Conservation (phyloP, 2,797 vertebrate species). For the Lacerta viridis region DNA sequence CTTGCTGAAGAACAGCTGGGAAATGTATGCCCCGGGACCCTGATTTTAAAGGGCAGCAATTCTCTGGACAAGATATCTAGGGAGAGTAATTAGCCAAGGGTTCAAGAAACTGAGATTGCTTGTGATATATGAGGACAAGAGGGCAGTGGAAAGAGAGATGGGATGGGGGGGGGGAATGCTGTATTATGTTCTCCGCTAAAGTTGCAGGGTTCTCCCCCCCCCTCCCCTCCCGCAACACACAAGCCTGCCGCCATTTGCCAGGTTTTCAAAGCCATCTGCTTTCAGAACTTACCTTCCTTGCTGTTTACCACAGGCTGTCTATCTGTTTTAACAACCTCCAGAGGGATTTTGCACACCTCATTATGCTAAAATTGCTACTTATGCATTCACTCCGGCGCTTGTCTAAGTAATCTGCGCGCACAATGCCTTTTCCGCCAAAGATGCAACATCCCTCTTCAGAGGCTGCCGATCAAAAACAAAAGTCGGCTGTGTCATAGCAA, state of each 20-base stretch:
- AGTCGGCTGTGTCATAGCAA: slow-evolving; percentile 70
- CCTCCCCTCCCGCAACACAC: slow-evolving; percentile 45
- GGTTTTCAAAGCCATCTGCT: slow-evolving; percentile 87
- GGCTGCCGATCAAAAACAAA: slow-evolving; percentile 78
- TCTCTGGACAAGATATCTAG: neutral
- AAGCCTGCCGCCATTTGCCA: slow-evolving; percentile 81
- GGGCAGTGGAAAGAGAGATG: slow-evolving; percentile 46
- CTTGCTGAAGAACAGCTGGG: too few relatives aligned
- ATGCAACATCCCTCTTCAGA: slow-evolving; percentile 77
- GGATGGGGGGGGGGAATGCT: slow-evolving; percentile 45
- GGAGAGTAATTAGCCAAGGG: neutral
- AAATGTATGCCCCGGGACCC: too few relatives aligned
- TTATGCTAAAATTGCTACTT: slow-evolving; percentile 86
- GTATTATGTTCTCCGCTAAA: slow-evolving; percentile 72
- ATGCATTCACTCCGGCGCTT: slow-evolving; percentile 83
- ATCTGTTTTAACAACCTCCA: slow-evolving; percentile 89
- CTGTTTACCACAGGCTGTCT: slow-evolving; percentile 87
- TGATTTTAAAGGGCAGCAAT: neutral
- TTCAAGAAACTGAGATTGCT: neutral
- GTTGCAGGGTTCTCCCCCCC: slow-evolving; percentile 62
- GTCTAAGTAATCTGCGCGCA: slow-evolving; percentile 83
- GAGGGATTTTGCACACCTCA: slow-evolving; percentile 85
- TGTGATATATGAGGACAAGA: too few relatives aligned
- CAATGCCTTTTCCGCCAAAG: slow-evolving; percentile 79
- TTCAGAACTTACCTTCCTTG: slow-evolving; percentile 84